Base-by-base conservation (phyloP, 2,888 invertebrate species). In the Sphinx pinastri region DNA sequence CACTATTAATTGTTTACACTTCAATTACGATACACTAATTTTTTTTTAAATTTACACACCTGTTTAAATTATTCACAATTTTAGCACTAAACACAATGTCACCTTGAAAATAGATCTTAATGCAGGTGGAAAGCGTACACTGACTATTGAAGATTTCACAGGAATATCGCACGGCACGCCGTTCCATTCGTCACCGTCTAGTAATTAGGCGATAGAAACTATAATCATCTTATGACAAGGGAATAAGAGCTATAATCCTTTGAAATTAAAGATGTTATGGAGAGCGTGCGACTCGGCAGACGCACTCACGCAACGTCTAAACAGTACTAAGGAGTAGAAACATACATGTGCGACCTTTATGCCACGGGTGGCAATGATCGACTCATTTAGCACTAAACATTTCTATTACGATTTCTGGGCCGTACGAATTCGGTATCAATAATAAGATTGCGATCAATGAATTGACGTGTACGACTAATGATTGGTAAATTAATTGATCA, bases 91-190 rank as follows among this genome's bases (percentile, higher is more conserved):
- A 71, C 73, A 75, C 68, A 66, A 75, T 76, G 76, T 72, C 67
- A 58, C 73, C 75, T 75, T 76, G 67, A 76, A 75, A 76, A 45
- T 14, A 60, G 45, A 47, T 55, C 63, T 55, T 52, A 75, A 70
- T 70, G 78, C 78, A 79, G 76, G 78, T 80, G 77, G 76, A 84
- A 83, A 81, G 77, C 75, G 78, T 78, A 82, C 71, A 82, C 80
- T 82, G 76, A 79, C 75, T 81, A 81, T 79, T 79, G 83, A 86
- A 88, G 83, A 89, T 89, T 88, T 89, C 88, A 88, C 83, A 88
- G 88, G 85, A 89, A 90, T 90, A 91, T 90, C 88, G 84, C 90
- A 89, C 87, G 85, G 81, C 88, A 88, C 87, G 86, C 83, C 87
- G 86, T 81, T 83, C 83, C 81, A 88, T 90, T 87, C 89, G 89